Conservation (phyloP, 2,797 vertebrate genomes). For the Brachyrhaphis roseni region DNA sequence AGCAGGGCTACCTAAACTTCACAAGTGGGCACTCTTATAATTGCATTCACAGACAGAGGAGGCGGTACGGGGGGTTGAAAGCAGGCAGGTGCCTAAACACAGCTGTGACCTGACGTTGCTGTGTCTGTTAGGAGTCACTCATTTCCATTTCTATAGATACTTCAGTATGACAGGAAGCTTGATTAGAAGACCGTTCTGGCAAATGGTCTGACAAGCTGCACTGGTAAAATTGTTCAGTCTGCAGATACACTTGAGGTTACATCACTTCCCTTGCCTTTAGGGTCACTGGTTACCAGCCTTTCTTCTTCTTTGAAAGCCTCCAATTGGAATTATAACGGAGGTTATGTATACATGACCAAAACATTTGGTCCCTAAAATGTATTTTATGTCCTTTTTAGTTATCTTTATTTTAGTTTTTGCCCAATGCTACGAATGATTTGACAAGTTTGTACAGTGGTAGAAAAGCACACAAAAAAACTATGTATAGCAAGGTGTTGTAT, state of each 20-base stretch:
- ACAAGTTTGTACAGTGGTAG: not conserved
- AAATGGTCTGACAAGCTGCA: constrained; percentile 51
- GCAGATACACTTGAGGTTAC: constrained; percentile 27
- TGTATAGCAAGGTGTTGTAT: not conserved
- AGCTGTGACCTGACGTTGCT: constrained; percentile 69
- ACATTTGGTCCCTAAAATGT: not conserved
- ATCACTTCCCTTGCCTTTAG: constrained; percentile 18
- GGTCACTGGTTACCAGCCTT: not conserved
- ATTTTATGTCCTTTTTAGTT: not conserved
- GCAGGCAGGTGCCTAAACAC: constrained; percentile 78
- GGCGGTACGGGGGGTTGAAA: constrained; percentile 32
- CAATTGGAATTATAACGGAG: not conserved
- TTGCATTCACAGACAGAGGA: constrained; percentile 51
- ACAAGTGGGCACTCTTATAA: constrained; percentile 68
- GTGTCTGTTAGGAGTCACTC: constrained; percentile 54
- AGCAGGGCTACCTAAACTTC: constrained; percentile 64
- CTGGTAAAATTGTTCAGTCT: constrained; percentile 39
- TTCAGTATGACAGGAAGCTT: constrained; percentile 44
- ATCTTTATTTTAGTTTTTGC: not conserved
- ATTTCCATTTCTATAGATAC: constrained; percentile 74
- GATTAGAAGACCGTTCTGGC: constrained; percentile 40
- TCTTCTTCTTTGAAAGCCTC: not conserved
- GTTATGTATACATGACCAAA: not conserved
- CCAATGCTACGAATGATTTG: not conserved
- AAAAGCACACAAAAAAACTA: not conserved